Evolutionary conservation across 2,888 invertebrate genomes (phyloP).

Genomic region (Exocentrus adspersus): DNA sequence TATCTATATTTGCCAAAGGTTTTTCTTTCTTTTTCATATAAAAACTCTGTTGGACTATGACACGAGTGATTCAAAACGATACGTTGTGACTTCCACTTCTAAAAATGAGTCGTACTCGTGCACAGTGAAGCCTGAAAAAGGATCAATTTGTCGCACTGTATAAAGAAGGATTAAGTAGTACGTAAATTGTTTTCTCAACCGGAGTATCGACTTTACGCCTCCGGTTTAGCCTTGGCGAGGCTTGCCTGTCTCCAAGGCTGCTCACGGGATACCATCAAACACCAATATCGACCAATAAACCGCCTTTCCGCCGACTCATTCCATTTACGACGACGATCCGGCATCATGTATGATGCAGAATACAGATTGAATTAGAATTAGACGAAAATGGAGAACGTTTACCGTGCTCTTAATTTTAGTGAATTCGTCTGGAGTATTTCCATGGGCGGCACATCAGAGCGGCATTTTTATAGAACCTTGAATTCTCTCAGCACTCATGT

Average conservation of each 20-base stretch:
- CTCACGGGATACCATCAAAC: conserved; percentile 26
- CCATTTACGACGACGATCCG: conserved; percentile 12
- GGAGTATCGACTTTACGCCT: not conserved
- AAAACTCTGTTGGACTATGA: too few relatives aligned
- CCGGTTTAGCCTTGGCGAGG: conserved; percentile 26
- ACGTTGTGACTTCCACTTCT: too few relatives aligned
- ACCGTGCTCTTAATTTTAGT: conserved; percentile 4
- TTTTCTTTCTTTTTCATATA: too few relatives aligned
- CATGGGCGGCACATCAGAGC: not conserved
- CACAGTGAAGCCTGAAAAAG: too few relatives aligned
- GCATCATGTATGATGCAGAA: conserved; percentile 2
- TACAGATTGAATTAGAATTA: conserved; percentile 21
- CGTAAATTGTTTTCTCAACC: too few relatives aligned
- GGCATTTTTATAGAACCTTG: not conserved
- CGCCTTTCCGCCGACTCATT: conserved; percentile 21
- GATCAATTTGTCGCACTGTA: too few relatives aligned
- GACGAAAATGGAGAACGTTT: conserved; percentile 7
- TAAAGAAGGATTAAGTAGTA: too few relatives aligned
- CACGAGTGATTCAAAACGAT: too few relatives aligned
- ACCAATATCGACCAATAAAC: conserved; percentile 29
- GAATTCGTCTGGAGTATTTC: not conserved
- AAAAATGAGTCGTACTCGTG: too few relatives aligned
- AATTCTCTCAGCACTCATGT: not conserved
- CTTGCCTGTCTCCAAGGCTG: conserved; percentile 28
- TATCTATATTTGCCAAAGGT: too few relatives aligned